phyloP scores from a whole-genome alignment of 2,797 vertebrate genomes.

The Spizella passerina region DNA sequence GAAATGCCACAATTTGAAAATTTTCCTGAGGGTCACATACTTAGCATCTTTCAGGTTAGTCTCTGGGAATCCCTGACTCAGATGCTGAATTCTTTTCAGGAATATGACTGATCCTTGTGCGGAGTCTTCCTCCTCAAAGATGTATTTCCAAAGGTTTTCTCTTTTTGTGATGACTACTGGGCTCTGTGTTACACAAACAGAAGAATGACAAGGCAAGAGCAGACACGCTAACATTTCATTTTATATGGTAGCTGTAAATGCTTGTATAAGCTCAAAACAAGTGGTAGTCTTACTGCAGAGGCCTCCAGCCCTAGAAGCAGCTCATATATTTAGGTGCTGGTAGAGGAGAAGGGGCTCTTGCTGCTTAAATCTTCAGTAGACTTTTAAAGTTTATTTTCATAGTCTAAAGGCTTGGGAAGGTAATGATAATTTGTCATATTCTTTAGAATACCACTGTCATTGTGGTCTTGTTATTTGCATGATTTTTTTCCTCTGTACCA shows the following conservation, averaged over 20 bases:
- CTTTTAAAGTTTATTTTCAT: neutral
- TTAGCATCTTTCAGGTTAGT: neutral
- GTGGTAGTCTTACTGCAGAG: neutral
- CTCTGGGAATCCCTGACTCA: neutral
- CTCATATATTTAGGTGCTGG: neutral
- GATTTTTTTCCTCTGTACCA: neutral
- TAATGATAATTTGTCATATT: neutral
- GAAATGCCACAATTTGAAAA: neutral
- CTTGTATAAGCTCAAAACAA: neutral
- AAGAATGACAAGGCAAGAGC: constrained; percentile 1
- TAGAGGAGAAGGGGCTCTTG: neutral
- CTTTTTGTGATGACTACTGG: neutral
- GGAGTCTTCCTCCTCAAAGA: neutral
- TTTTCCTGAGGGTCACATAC: neutral
- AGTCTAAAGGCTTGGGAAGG: neutral
- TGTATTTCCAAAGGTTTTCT: neutral
- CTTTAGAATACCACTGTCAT: neutral
- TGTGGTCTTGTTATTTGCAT: neutral
- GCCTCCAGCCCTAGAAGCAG: neutral
- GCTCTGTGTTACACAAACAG: neutral
- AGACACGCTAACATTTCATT: neutral
- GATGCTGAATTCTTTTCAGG: neutral
- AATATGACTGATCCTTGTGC: neutral
- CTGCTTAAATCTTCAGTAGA: neutral
- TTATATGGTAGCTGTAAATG: neutral